Conservation (phyloP, 2,888 invertebrate species). For the Tetramorium bicarinatum region DNA sequence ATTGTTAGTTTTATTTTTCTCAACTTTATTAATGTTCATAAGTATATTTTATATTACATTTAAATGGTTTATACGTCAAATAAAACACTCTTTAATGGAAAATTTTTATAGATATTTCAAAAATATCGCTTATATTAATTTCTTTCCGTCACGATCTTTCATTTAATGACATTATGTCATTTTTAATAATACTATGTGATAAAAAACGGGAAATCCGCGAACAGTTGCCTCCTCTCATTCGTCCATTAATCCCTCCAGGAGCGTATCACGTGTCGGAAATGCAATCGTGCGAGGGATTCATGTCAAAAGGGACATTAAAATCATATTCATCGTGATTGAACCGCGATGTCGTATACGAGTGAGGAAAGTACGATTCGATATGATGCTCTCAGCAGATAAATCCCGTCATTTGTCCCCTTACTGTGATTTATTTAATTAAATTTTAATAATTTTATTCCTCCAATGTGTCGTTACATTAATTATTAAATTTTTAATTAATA, state of each 20-base stretch:
- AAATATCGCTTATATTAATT: neutral
- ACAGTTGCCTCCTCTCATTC: constrained; percentile 26
- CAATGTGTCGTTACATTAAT: too few relatives aligned
- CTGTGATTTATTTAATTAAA: constrained; percentile 22
- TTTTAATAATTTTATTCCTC: constrained; percentile 6
- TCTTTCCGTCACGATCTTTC: neutral
- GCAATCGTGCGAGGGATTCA: constrained; percentile 49
- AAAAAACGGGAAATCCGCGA: constrained; percentile 4
- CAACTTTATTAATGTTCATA: neutral
- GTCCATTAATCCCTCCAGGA: constrained; percentile 46
- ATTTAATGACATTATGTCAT: constrained; percentile 11
- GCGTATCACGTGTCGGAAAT: constrained; percentile 49
- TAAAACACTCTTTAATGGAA: neutral
- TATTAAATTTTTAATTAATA: neutral
- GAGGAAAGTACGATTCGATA: constrained; percentile 26
- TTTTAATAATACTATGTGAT: constrained; percentile 17
- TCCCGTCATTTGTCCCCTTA: constrained; percentile 13
- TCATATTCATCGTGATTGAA: constrained; percentile 52
- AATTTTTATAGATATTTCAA: neutral
- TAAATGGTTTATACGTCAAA: neutral
- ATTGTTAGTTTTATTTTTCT: neutral
- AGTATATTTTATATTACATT: neutral
- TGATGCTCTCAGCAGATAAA: constrained; percentile 30
- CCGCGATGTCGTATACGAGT: constrained; percentile 14
- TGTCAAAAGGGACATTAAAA: constrained; percentile 46